phyloP scores from a whole-genome alignment of 92 coral and sea anemone species.

The Palythoa heliodiscus region DNA sequence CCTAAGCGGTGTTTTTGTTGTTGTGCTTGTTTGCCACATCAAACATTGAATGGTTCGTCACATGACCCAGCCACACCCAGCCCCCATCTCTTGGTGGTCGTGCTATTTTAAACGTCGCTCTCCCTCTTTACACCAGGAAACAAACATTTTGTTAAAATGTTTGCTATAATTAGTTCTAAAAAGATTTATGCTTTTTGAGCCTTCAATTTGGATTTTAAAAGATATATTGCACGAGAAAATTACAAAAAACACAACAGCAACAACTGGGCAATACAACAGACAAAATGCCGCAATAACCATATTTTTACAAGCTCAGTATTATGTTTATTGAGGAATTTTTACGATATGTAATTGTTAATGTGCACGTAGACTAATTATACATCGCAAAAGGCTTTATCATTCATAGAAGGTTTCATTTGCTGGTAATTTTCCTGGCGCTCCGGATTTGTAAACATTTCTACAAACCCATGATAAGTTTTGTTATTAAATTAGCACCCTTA shows the following conservation, averaged over 20 bases:
- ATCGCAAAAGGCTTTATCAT: constrained; percentile 7
- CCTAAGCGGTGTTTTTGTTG: constrained; percentile 15
- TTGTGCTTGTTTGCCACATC: background rate
- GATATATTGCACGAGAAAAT: background rate
- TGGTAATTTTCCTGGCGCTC: constrained; percentile 24
- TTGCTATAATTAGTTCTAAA: background rate
- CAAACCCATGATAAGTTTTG: constrained; percentile 26
- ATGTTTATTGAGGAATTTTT: background rate
- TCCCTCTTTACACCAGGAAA: background rate
- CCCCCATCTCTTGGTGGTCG: background rate
- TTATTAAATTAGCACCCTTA: constrained; percentile 26
- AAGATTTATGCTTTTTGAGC: background rate
- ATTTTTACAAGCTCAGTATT: background rate
- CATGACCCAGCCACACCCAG: constrained; percentile 3
- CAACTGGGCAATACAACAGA: background rate
- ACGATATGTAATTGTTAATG: constrained; percentile 3
- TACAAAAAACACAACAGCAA: background rate
- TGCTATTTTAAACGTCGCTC: constrained; percentile 12
- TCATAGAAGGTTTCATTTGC: background rate
- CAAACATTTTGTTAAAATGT: background rate
- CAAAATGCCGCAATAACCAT: background rate
- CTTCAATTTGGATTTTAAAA: background rate
- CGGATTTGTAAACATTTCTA: constrained; percentile 26
- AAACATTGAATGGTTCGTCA: constrained; percentile 9
- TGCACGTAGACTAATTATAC: background rate